phyloP scores from a whole-genome alignment of 2,797 vertebrate species.

The Sciaenops ocellatus region DNA sequence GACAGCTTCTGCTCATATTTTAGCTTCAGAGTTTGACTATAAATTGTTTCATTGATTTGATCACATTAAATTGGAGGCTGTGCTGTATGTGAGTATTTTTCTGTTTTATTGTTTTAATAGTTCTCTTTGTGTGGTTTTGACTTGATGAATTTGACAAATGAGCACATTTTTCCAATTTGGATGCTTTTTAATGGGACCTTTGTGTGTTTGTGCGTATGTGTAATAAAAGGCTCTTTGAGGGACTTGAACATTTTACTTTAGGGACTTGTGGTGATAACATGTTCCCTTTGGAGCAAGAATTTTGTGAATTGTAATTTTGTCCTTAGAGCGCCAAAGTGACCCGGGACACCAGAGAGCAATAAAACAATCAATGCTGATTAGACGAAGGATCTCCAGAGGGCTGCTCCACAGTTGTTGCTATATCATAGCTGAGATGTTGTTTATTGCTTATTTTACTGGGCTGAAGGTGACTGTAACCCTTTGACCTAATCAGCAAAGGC shows the following conservation, averaged over 20 bases:
- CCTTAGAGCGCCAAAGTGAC: slow-evolving; percentile 5
- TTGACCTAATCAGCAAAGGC: slow-evolving; percentile 63
- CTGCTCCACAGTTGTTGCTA: slow-evolving; percentile 15
- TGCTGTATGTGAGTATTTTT: not conserved
- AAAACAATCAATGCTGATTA: slow-evolving; percentile 53
- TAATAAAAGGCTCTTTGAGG: slow-evolving; percentile 14
- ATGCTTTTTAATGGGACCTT: not conserved
- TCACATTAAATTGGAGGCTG: slow-evolving; percentile 21
- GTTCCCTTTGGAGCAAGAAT: slow-evolving; percentile 12
- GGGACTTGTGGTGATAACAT: not conserved
- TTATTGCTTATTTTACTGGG: slow-evolving; percentile 52
- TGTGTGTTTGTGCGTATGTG: not conserved
- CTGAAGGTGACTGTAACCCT: slow-evolving; percentile 72
- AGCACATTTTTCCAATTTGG: not conserved
- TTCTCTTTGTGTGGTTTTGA: slow-evolving; percentile 28
- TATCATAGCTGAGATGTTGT: slow-evolving; percentile 19
- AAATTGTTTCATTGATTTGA: slow-evolving; percentile 28
- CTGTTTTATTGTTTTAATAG: slow-evolving; percentile 7
- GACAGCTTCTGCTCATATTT: slow-evolving; percentile 52
- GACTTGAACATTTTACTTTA: slow-evolving; percentile 1
- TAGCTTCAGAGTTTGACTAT: slow-evolving; percentile 15
- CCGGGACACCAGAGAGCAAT: slow-evolving; percentile 29
- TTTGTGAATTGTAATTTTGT: slow-evolving; percentile 14
- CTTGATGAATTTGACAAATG: slow-evolving; percentile 12
- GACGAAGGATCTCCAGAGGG: slow-evolving; percentile 30